These are phyloP conservation scores for Cathartes aura DNA, from an alignment of 2,113 vertebrate genomes.

Conservation along the genomic window DNA sequence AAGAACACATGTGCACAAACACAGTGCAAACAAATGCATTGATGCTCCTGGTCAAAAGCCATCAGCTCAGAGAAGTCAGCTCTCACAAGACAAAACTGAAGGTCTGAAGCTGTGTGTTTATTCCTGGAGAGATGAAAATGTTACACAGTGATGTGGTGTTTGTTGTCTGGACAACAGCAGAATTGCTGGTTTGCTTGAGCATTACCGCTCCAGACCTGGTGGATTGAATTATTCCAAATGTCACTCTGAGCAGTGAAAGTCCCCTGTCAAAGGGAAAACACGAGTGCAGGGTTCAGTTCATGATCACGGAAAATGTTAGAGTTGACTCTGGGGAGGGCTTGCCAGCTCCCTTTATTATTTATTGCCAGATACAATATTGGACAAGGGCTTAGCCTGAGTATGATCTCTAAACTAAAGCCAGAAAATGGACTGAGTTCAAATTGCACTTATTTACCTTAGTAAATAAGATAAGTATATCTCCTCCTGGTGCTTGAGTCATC, in stretches of 20 bases:
- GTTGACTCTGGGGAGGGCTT: background rate
- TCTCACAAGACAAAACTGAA: background rate
- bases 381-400: background rate
- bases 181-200: background rate
- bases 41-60: background rate
- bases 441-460: background rate
- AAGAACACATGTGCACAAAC: background rate
- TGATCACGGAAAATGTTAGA: background rate
- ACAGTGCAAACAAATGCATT: background rate
- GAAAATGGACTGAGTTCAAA: background rate
- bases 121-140: background rate
- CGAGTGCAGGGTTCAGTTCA: background rate
- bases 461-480: background rate
- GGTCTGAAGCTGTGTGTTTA: background rate
- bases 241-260: background rate
- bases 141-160: background rate
- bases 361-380: background rate
- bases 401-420: background rate
- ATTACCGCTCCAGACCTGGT: background rate
- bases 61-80: background rate
- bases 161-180: background rate
- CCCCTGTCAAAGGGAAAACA: background rate
- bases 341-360: background rate
- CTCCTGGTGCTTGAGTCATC: background rate
- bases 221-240: background rate